These are phyloP conservation scores for Leptobrachium ailaonicum DNA, from an alignment of 2,113 vertebrate species.

Conservation along the genomic window DNA sequence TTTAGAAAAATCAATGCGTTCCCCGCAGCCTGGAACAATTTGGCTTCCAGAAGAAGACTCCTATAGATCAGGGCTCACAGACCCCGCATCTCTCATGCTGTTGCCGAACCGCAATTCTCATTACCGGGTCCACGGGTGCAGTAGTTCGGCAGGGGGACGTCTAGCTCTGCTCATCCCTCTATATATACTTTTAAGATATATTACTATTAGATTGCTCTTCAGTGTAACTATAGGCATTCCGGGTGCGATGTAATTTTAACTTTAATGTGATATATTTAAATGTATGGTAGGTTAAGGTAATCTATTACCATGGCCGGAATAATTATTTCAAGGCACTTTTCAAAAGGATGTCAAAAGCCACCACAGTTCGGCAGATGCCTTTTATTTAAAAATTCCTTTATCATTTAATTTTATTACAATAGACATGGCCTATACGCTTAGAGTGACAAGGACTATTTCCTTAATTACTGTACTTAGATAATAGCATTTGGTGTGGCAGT, in stretches of 20 bases:
- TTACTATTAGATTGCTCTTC: too few relatives aligned
- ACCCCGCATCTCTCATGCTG: too few relatives aligned
- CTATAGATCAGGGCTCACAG: neutral
- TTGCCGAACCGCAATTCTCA: too few relatives aligned
- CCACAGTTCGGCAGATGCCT: constrained; percentile 29
- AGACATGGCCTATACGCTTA: constrained; percentile 61
- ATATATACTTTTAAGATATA: too few relatives aligned
- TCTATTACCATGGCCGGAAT: constrained; percentile 29
- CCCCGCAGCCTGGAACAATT: neutral
- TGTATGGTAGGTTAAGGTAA: neutral
- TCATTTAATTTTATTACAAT: constrained; percentile 67
- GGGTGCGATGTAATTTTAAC: neutral
- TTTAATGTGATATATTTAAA: constrained; percentile 11
- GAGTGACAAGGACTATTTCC: constrained; percentile 71
- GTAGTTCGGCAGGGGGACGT: too few relatives aligned
- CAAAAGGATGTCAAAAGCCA: constrained; percentile 43
- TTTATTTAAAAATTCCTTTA: constrained; percentile 63
- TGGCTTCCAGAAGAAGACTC: constrained; percentile 22
- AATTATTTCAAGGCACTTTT: constrained; percentile 41
- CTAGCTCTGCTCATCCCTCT: too few relatives aligned
- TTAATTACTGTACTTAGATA: constrained; percentile 72
- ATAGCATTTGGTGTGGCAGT: constrained; percentile 70
- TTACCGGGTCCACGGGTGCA: too few relatives aligned
- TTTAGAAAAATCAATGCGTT: constrained; percentile 31
- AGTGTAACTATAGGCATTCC: too few relatives aligned